Conservation (phyloP, 92 coral and sea anemone species). For the Ricordea florida region DNA sequence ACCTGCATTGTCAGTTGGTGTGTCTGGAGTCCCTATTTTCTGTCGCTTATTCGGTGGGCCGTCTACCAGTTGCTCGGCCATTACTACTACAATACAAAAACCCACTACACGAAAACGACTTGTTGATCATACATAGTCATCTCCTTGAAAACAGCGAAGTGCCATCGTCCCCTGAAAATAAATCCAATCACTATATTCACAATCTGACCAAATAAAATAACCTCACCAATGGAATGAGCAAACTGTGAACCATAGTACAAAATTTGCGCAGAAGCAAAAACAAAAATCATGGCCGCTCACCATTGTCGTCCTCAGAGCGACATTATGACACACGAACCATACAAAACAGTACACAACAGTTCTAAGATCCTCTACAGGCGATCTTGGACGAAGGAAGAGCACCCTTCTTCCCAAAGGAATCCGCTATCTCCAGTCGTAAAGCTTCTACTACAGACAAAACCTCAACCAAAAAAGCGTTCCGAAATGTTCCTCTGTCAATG, state of each 20-base stretch:
- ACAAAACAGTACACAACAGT: conserved; percentile 80
- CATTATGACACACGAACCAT: conserved; percentile 97
- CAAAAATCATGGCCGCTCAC: conserved; percentile 99
- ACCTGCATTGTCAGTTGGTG: conserved; percentile 99
- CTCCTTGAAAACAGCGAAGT: conserved; percentile 83
- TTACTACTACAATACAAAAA: conserved; percentile 99
- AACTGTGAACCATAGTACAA: conserved; percentile 51
- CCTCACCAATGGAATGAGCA: conserved; percentile 10
- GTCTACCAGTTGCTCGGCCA: conserved; percentile 99
- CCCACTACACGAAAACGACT: conserved; percentile 99
- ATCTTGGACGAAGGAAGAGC: conserved; percentile 61
- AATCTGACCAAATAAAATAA: conserved; percentile 47
- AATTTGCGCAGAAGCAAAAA: conserved; percentile 95
- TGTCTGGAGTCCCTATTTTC: conserved; percentile 95
- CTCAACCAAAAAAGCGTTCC: conserved; percentile 92
- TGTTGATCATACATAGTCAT: conserved; percentile 99
- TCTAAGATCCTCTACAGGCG: conserved; percentile 75
- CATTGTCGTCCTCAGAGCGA: conserved; percentile 99
- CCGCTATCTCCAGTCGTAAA: conserved; percentile 61
- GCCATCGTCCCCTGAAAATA: conserved; percentile 86
- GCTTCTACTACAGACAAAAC: conserved; percentile 82
- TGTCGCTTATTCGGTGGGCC: conserved; percentile 99
- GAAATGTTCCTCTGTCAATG: conserved; percentile 99
- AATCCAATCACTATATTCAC: conserved; percentile 78
- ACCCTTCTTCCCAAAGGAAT: conserved; percentile 60